Evolutionary conservation across 2,888 invertebrate genomes (phyloP), one percentile per base, ranked within the genome.

Genomic region (Peribatodes rhomboidaria): DNA sequence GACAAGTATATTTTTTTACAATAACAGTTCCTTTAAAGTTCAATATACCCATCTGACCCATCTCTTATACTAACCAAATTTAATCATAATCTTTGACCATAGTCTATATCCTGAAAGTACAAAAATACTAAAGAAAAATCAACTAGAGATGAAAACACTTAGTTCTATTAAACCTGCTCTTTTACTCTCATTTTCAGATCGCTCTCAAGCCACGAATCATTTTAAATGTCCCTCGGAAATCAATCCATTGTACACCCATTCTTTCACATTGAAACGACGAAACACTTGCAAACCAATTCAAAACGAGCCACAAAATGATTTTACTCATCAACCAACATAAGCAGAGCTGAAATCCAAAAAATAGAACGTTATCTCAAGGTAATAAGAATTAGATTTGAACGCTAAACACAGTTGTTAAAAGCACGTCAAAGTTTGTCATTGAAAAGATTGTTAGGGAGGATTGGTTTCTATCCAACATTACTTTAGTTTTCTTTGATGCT

Each of bases 241-340:
- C 75, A 74, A 78, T 75, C 70, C 73, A 77, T 80, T 79, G 72
- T 78, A 62, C 55, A 69, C 53, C 70, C 70, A 75, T 73, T 73
- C 72, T 70, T 72, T 70, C 65, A 69, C 74, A 75, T 76, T 78
- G 75, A 75, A 79, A 69, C 68, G 75, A 74, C 75, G 74, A 77
- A 78, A 79, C 76, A 78, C 76, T 81, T 79, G 74, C 78, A 78
- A 80, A 82, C 77, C 79, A 80, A 81, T 82, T 80, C 71, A 64
- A 70, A 72, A 73, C 69, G 71, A 79, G 67, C 66, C 76, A 75
- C 72, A 71, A 65, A 72, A 77, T 74, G 69, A 79, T 81, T 80
- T 72, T 74, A 73, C 76, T 78, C 72, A 75, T 76, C 72, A 73
- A 76, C 79, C 69, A 80, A 71, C 54, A 61, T 71, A 11, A 31